phyloP scores from a whole-genome alignment of 2,888 invertebrate genomes.

The Eupithecia pulchellata region DNA sequence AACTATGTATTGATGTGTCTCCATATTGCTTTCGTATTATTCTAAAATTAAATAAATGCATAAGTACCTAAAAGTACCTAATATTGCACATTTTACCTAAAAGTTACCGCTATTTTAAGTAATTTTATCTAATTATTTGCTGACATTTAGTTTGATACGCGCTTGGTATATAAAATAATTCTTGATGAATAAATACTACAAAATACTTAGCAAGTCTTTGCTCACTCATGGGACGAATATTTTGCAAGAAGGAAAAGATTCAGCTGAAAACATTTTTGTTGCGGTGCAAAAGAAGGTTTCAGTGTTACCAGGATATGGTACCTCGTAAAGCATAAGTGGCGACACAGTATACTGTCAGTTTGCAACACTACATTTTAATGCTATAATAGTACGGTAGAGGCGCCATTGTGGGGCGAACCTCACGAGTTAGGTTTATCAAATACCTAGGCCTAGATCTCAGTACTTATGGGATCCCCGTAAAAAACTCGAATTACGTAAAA shows the following conservation, averaged over 20 bases:
- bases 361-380: not conserved
- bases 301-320: not conserved
- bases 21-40: slow-evolving; percentile 74
- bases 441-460: no score
- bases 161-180: not conserved
- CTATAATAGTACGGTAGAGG: not conserved
- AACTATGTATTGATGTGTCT: slow-evolving; percentile 70
- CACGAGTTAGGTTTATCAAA: no score
- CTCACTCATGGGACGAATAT: not conserved
- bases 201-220: not conserved
- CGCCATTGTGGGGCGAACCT: no score
- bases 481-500: no score
- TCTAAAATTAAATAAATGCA: slow-evolving; percentile 61
- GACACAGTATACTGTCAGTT: not conserved
- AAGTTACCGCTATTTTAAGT: slow-evolving; percentile 15
- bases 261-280: not conserved
- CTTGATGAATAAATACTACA: not conserved
- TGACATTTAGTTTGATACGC: not conserved
- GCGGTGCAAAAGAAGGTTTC: not conserved
- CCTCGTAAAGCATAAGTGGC: not conserved
- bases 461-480: no score
- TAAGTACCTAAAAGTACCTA: slow-evolving; percentile 19
- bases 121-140: not conserved
- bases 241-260: not conserved
- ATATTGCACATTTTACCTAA: slow-evolving; percentile 31